Evolutionary conservation across 2,113 vertebrate species (phyloP).

Genomic region (Amblyornis subalaris): DNA sequence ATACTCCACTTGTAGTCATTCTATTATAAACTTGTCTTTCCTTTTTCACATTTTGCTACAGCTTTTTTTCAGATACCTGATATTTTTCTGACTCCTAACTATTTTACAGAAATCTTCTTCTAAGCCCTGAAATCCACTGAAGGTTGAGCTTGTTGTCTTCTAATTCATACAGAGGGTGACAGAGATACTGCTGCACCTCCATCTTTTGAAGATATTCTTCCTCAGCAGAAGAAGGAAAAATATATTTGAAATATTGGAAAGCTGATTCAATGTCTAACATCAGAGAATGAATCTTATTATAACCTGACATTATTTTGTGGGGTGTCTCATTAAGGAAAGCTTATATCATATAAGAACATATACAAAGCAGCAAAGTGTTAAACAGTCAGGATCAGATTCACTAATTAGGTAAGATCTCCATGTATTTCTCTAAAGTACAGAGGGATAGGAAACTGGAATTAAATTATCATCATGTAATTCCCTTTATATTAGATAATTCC

Average conservation of each 20-base stretch:
- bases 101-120: background rate
- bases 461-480: background rate
- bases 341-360: background rate
- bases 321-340: background rate
- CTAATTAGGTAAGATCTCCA: background rate
- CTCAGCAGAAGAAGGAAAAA: background rate
- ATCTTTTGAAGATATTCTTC: background rate
- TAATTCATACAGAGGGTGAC: background rate
- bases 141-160: background rate
- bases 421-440: background rate
- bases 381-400: background rate
- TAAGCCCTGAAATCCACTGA: background rate
- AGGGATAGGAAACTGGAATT: background rate
- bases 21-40: background rate
- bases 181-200: background rate
- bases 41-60: background rate
- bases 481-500: background rate
- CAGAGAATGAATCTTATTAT: background rate
- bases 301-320: background rate
- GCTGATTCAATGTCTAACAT: background rate
- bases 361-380: background rate
- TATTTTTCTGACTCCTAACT: background rate
- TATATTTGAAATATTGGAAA: background rate
- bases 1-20: background rate
- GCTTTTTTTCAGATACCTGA: background rate